These are phyloP conservation scores for Rhinogobius similis DNA, from an alignment of 2,113 vertebrate genomes.

Conservation along the genomic window DNA sequence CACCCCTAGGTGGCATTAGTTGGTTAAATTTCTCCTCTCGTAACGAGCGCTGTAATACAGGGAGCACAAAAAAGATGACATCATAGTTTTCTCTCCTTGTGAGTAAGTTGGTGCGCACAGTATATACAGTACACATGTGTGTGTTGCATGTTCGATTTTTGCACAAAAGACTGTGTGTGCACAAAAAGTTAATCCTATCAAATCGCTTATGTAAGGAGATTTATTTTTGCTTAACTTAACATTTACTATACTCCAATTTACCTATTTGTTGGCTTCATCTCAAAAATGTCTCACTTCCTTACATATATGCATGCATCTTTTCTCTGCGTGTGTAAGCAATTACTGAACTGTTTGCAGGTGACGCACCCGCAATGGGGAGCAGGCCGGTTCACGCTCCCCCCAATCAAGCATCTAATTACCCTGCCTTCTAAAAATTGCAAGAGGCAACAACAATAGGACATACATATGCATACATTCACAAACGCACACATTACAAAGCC, in stretches of 20 bases:
- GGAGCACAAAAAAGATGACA: conserved; percentile 71
- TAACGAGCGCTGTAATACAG: conserved; percentile 51
- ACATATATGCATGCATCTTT: conserved; percentile 28
- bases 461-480: conserved; percentile 19
- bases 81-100: conserved; percentile 70
- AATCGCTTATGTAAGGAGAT: conserved; percentile 51
- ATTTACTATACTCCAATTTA: conserved; percentile 50
- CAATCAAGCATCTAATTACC: conserved; percentile 59
- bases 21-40: conserved; percentile 44
- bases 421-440: conserved; percentile 37
- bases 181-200: conserved; percentile 53
- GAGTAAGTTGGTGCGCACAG: conserved; percentile 49
- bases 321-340: conserved; percentile 20
- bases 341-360: conserved; percentile 41
- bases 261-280: conserved; percentile 38
- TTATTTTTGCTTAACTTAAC: conserved; percentile 49
- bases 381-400: conserved; percentile 31
- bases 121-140: conserved; percentile 24
- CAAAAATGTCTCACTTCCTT: conserved; percentile 37
- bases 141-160: conserved; percentile 50
- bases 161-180: conserved; percentile 38
- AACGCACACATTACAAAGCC: conserved; percentile 28
- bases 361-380: conserved; percentile 34
- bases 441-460: conserved; percentile 27
- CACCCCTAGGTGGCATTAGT: conserved; percentile 66